Evolutionary conservation across 2,888 invertebrate species (phyloP).

Genomic region (Ernsta delagoae): DNA sequence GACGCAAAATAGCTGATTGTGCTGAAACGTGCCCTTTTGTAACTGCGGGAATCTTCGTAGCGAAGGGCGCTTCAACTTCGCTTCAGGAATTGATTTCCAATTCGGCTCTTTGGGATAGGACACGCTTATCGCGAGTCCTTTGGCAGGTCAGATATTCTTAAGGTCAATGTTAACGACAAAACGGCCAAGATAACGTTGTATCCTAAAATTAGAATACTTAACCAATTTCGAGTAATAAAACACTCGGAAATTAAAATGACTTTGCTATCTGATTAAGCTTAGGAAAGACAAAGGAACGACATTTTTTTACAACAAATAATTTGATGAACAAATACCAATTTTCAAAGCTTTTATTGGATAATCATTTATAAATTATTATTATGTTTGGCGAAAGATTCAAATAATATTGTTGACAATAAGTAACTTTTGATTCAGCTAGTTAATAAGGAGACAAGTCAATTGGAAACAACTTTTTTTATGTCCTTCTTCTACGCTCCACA

Average conservation of each 20-base stretch:
- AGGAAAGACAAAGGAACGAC: too few species aligned
- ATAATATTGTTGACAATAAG: too few species aligned
- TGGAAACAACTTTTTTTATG: too few species aligned
- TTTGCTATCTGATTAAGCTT: neutral
- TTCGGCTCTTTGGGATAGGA: slow-evolving; percentile 10
- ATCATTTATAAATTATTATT: too few species aligned
- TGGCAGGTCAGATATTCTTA: slow-evolving; percentile 17
- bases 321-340: too few species aligned
- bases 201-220: neutral
- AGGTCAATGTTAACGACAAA: slow-evolving; percentile 18
- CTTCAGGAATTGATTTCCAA: slow-evolving; percentile 28
- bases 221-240: neutral
- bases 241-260: neutral
- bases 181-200: neutral
- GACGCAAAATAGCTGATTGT: slow-evolving; percentile 25
- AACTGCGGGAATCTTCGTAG: slow-evolving; percentile 19
- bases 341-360: too few species aligned
- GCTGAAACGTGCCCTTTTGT: slow-evolving; percentile 28
- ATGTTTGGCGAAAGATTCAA: too few species aligned
- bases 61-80: slow-evolving; percentile 18
- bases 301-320: too few species aligned
- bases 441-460: too few species aligned
- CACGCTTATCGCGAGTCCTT: slow-evolving; percentile 22
- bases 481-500: too few species aligned
- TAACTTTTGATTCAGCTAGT: too few species aligned